These are phyloP conservation scores for Ormyrus thymus DNA, from an alignment of 2,888 invertebrate species.

Conservation along the genomic window DNA sequence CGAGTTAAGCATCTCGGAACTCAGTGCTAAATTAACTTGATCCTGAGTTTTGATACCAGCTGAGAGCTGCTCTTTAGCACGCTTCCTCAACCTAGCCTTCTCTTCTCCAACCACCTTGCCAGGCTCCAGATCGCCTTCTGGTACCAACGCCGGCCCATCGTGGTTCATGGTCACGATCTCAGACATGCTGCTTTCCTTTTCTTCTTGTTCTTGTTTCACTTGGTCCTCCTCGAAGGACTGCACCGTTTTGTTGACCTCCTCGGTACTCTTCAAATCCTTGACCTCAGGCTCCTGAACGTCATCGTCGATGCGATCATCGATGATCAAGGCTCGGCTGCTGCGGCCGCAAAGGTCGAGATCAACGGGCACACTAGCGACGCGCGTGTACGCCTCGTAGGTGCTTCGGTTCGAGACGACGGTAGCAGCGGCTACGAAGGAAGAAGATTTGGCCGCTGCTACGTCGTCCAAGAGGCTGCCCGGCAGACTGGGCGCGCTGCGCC, in stretches of 20 bases:
- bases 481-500: slow-evolving; percentile 74
- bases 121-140: slow-evolving; percentile 20
- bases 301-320: slow-evolving; percentile 32
- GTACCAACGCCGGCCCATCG: slow-evolving; percentile 25
- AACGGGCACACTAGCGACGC: slow-evolving; percentile 80
- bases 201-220: too few relatives aligned
- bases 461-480: slow-evolving; percentile 66
- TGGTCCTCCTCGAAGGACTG: too few relatives aligned
- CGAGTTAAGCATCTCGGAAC: slow-evolving; percentile 40
- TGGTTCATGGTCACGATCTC: slow-evolving; percentile 55
- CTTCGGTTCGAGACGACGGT: slow-evolving; percentile 54
- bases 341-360: slow-evolving; percentile 80
- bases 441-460: slow-evolving; percentile 50
- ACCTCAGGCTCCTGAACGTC: slow-evolving; percentile 29
- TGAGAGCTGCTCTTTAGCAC: slow-evolving; percentile 48
- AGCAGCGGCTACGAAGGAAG: slow-evolving; percentile 46
- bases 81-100: slow-evolving; percentile 19
- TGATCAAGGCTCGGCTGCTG: not conserved
- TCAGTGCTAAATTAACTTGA: slow-evolving; percentile 48
- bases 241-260: too few relatives aligned
- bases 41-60: slow-evolving; percentile 68
- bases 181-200: slow-evolving; percentile 30
- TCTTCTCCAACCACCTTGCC: slow-evolving; percentile 42
- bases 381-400: slow-evolving; percentile 70
- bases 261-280: slow-evolving; percentile 23